Evolutionary conservation across 2,797 vertebrate genomes (phyloP), one percentile per base, ranked within the genome.

Genomic region (Gephyroberyx darwinii): DNA sequence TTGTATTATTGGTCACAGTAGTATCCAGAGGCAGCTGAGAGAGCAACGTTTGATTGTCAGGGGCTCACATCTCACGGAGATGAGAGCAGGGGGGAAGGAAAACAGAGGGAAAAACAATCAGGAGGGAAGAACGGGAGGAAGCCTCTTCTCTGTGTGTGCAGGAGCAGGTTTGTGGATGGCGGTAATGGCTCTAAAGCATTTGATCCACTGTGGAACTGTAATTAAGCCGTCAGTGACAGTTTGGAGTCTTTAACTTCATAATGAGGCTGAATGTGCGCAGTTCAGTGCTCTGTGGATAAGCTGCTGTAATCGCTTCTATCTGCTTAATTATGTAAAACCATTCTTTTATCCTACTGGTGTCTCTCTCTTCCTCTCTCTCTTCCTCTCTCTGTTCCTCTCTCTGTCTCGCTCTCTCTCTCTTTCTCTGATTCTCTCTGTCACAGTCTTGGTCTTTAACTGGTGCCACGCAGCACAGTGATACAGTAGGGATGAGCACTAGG

Each of bases 251-350:
- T 94, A 91, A 92, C 90, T 93, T 92, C 86, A 90, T 94, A 94
- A 94, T 93, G 91, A 93, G 91, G 81, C 83, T 86, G 86, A 89
- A 89, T 92, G 91, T 88, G 86, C 39, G 69, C 88, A 90, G 91
- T 89, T 92, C 84, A 78, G 70, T 84, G 89, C 92, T 92, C 90
- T 84, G 84, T 82, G 85, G 87, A 92, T 93, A 91, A 94, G 91
- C 92, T 81, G 85, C 89, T 90, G 89, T 92, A 93, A 93, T 94
- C 92, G 91, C 91, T 91, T 89, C 90, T 92, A 92, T 94, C 92
- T 92, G 91, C 86, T 92, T 93, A 93, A 94, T 94, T 94, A 94
- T 93, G 93, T 87, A 93, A 93, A 94, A 93, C 86, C 85, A 89
- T 91, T 92, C 81, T 90, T 91, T 90, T 88, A 92, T 89, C 87